phyloP scores from a whole-genome alignment of 2,888 invertebrate species.

The Trichacis sp. region DNA sequence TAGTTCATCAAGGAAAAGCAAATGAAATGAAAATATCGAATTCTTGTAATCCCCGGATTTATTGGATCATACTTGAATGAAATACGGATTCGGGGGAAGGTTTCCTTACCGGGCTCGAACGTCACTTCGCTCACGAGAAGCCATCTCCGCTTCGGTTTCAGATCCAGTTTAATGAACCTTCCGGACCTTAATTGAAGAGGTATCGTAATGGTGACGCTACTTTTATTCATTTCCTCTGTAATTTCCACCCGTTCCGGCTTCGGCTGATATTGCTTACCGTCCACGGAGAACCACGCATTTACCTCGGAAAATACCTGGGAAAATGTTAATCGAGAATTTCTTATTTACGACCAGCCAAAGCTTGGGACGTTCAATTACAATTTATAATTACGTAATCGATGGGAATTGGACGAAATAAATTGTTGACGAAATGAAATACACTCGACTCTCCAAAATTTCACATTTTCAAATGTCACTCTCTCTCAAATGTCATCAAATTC shows the following conservation, averaged over 20 bases:
- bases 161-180: conserved; percentile 79
- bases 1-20: no score
- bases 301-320: conserved; percentile 81
- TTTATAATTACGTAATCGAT: not conserved
- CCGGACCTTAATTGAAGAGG: conserved; percentile 82
- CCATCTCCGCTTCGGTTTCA: conserved; percentile 87
- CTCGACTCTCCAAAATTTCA: no score
- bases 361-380: not conserved
- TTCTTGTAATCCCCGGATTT: not conserved
- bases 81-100: not conserved
- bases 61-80: not conserved
- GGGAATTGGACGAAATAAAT: not conserved
- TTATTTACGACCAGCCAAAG: not conserved
- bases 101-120: conserved; percentile 78
- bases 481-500: no score
- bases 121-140: conserved; percentile 89
- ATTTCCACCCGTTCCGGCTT: conserved; percentile 76
- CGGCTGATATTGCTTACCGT: conserved; percentile 81
- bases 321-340: conserved; percentile 3
- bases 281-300: conserved; percentile 83
- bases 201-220: conserved; percentile 77
- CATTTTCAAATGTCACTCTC: no score
- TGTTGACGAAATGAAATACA: not conserved
- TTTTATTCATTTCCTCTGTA: conserved; percentile 70
- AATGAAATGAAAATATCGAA: no score